Evolutionary conservation across 92 coral and sea anemone species (phyloP).

Genomic region (Epizoanthus illoricatus): DNA sequence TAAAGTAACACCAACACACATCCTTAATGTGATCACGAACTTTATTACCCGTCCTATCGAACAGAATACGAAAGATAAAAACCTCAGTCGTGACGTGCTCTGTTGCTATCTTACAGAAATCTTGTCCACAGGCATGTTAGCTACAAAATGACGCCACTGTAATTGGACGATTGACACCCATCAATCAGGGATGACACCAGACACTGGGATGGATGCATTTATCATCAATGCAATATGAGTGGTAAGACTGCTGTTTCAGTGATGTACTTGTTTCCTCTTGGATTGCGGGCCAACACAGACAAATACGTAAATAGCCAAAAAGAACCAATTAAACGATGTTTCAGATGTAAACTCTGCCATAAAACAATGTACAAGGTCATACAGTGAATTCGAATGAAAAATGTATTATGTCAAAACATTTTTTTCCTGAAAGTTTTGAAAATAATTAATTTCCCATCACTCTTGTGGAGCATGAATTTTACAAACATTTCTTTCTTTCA

Average conservation of each 20-base stretch:
- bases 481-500: too few relatives aligned
- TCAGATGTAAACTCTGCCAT: too few relatives aligned
- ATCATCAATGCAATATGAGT: background rate
- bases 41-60: constrained; percentile 33
- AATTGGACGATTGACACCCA: constrained; percentile 6
- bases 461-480: too few relatives aligned
- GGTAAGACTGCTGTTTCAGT: background rate
- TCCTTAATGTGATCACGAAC: constrained; percentile 8
- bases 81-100: constrained; percentile 15
- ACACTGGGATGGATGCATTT: constrained; percentile 6
- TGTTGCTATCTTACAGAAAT: constrained; percentile 19
- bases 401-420: too few relatives aligned
- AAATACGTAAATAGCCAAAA: too few relatives aligned
- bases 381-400: too few relatives aligned
- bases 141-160: background rate
- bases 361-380: too few relatives aligned
- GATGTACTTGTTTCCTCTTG: background rate
- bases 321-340: too few relatives aligned
- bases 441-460: too few relatives aligned
- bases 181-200: background rate
- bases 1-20: background rate
- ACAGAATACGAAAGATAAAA: constrained; percentile 41
- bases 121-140: background rate
- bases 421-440: too few relatives aligned
- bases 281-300: too few relatives aligned